phyloP scores from a whole-genome alignment of 30 jellyfish, hydroid and myxozoan species.

The Clytia hemisphaerica region DNA sequence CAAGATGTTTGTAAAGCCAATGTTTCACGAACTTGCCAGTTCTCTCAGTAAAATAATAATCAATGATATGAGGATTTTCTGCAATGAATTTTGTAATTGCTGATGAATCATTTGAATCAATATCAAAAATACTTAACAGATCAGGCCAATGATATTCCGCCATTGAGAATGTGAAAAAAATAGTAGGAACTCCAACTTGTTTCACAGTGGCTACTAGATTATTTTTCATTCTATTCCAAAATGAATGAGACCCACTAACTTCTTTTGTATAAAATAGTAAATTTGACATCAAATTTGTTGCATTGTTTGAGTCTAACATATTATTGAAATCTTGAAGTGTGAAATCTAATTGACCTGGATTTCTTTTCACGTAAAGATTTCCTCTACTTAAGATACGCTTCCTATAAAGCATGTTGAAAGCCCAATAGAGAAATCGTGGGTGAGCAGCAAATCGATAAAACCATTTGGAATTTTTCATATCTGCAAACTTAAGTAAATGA shows the following conservation, averaged over 20 bases:
- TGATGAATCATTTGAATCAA: background rate
- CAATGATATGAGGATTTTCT: constrained; percentile 27
- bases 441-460: constrained; percentile 9
- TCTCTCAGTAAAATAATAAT: constrained; percentile 29
- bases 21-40: constrained; percentile 33
- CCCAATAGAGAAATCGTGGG: constrained; percentile 28
- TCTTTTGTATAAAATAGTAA: constrained; percentile 33
- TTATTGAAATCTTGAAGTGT: constrained; percentile 24
- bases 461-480: background rate
- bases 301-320: constrained; percentile 23
- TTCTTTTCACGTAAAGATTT: constrained; percentile 13
- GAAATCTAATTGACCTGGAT: constrained; percentile 21
- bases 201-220: constrained; percentile 17
- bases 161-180: constrained; percentile 17
- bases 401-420: constrained; percentile 15
- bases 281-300: constrained; percentile 15
- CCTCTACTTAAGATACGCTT: constrained; percentile 10
- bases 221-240: constrained; percentile 23
- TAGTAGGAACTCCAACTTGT: constrained; percentile 41
- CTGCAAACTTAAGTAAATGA: constrained; percentile 22
- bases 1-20: constrained; percentile 41
- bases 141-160: constrained; percentile 31
- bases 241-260: constrained; percentile 32
- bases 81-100: background rate
- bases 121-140: background rate